Evolutionary conservation across 1,140 invertebrate species (phyloP).

Genomic region (Oryctes rhinoceros): DNA sequence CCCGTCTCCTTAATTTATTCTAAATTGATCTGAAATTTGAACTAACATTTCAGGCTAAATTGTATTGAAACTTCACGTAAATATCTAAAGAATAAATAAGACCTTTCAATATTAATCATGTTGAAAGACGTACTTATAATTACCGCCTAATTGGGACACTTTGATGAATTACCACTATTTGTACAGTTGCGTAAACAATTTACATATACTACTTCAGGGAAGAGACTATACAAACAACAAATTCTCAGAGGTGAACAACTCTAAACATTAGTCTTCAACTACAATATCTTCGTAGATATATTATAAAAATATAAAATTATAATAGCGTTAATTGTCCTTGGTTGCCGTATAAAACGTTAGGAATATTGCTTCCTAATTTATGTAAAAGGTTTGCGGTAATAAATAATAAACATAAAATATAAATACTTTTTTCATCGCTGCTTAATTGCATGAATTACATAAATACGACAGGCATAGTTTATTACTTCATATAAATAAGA

Average conservation of each 20-base stretch:
- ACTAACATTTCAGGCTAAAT: too few relatives aligned
- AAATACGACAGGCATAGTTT: not conserved
- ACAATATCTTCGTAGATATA: not conserved
- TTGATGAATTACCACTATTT: not conserved
- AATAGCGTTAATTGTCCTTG: not conserved
- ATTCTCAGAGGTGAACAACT: not conserved
- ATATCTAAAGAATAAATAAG: too few relatives aligned
- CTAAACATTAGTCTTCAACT: not conserved
- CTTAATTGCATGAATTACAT: not conserved
- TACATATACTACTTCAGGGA: not conserved
- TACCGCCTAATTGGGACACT: not conserved
- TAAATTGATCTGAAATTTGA: too few relatives aligned
- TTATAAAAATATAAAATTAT: not conserved
- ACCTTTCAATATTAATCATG: not conserved
- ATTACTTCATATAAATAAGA: not conserved
- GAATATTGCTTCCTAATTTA: not conserved
- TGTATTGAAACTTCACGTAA: too few relatives aligned
- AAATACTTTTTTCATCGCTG: not conserved
- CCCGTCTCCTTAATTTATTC: too few relatives aligned
- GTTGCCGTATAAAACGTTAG: not conserved
- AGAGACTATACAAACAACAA: not conserved
- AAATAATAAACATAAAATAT: not conserved
- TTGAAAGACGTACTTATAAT: not conserved
- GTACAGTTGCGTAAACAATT: slow-evolving; percentile 21
- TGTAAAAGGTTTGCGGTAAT: not conserved